Base-by-base conservation (phyloP, 2,888 invertebrate species). In the Allophyes oxyacanthae region DNA sequence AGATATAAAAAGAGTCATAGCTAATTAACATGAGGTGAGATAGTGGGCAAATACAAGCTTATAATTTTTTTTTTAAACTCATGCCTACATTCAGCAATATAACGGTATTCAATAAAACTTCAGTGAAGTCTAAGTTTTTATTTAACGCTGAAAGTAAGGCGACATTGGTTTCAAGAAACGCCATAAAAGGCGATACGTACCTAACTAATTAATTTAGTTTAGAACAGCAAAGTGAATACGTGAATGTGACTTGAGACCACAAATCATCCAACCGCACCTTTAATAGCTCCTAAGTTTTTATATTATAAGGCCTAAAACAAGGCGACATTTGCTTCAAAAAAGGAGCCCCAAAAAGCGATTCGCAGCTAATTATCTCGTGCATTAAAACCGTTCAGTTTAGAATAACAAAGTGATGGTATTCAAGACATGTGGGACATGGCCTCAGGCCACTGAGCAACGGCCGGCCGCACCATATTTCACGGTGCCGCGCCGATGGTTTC, bases 401-500 rank as follows among this genome's bases (percentile, higher is more conserved):
- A 79, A 79, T 77, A 79, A 82, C 83, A 79, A 82, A 79, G 76
- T 78, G 77, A 63, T 82, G 85, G 91, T 87, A 92, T 92, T 86
- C 85, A 64, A 89, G 85, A 81, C 84, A 88, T 81, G 92, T 92
- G 86, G 89, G 88, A 87, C 86, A 83, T 75, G 78, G 88, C 92
- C 92, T 82, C 54, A 81, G 92, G 94, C 85, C 87, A 82, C 77
- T 79, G 82, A 79, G 83, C 78, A 78, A 75, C 73, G 75, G 66
- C 71, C 72, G 69, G 70, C 77, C 82, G 88, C 85, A 88, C 93
- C 91, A 94, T 94, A 94, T 93, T 94, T 94, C 92, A 94, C 92
- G 87, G 85, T 81, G 81, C 83, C 86, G 79, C 78, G 74, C 86
- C 86, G 78, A 90, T 88, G 89, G 88, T 90, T 93, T 90, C 79